Evolutionary conservation across 1,140 invertebrate genomes (phyloP).

Genomic region (Drosophila pachea): DNA sequence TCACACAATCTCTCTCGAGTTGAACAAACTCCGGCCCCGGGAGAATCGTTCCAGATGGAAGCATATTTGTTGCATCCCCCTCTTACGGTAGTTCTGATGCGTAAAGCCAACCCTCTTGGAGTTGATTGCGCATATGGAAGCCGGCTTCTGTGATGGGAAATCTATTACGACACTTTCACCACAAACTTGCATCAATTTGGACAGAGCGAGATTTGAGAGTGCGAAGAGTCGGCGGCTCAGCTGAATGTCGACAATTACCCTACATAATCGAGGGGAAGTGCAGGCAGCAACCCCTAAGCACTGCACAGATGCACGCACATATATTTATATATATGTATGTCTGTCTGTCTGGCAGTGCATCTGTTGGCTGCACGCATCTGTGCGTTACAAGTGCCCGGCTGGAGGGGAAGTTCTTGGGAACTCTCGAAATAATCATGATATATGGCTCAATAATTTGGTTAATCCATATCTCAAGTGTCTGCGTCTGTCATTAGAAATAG

Average conservation of each 20-base stretch:
- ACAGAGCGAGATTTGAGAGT: slow-evolving; percentile 4
- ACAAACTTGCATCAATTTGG: slow-evolving; percentile 16
- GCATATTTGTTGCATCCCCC: slow-evolving; percentile 9
- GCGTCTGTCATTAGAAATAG: neutral
- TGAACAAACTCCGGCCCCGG: slow-evolving; percentile 57
- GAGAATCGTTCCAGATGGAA: slow-evolving; percentile 28
- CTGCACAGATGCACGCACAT: slow-evolving; percentile 7
- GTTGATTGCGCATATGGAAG: slow-evolving; percentile 42
- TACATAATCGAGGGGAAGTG: slow-evolving; percentile 38
- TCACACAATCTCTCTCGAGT: slow-evolving; percentile 35
- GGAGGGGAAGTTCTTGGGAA: too few relatives aligned
- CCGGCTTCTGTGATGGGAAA: slow-evolving; percentile 16
- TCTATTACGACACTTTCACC: slow-evolving; percentile 40
- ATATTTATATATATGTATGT: neutral
- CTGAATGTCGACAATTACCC: slow-evolving; percentile 34
- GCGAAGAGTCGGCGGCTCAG: slow-evolving; percentile 33
- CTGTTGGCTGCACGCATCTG: slow-evolving; percentile 42
- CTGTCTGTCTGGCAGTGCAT: slow-evolving; percentile 36
- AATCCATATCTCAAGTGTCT: neutral
- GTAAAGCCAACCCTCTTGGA: slow-evolving; percentile 26
- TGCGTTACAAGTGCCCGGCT: slow-evolving; percentile 28
- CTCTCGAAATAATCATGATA: neutral
- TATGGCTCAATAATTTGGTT: neutral
- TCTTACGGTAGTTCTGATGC: slow-evolving; percentile 19
- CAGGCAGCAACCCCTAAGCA: slow-evolving; percentile 28